Evolutionary conservation across 1,140 invertebrate species (phyloP), one percentile per base, ranked within the genome.

Genomic region (Dendrolimus kikuchii): DNA sequence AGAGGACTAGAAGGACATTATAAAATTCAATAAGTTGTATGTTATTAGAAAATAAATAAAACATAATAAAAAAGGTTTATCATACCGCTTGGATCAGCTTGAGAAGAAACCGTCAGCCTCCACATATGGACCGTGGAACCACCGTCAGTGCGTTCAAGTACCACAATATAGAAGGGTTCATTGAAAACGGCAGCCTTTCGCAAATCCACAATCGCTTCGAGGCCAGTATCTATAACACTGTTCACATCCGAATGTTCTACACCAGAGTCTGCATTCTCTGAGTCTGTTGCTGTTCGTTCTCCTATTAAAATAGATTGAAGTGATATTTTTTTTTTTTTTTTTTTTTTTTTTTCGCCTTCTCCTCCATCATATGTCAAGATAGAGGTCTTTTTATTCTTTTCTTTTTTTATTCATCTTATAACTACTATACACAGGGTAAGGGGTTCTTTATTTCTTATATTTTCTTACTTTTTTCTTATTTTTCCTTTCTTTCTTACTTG

Each of bases 111-210:
- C 0, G 95, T 93, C 7, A 99, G 89, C 70, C 95, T 91, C 97
- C 97, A 99, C 95, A 98, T 98, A 69, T 99, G 97, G 5, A 98
- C 92, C 0, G 95, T 94, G n/a, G 94, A 96, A 4, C 94, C 92
- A 10, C 91, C 91, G 49, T 91, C 88, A 0, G 94, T 95, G 69
- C 96, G 93, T 80, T 98, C 96, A 7, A 98, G 79, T 10, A 98
- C 93, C 0, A 98, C 96, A 42, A 99, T 94, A 73, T 96, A 99
- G 86, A 99, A 99, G 2, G 96, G 95, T 74, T 99, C 97, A 71
- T 97, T 95, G 77, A 99, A 99, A 36, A 94, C 93, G 0, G 92
- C 89, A 6, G 92, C 91, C 62, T 95, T 92, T 43, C 96, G 92
- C 36, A 98, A 83, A 85, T 98, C 96, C 0, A 98, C 96, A 88